Evolutionary conservation across 2,113 vertebrate genomes (phyloP), one percentile per base, ranked within the genome.

Genomic region (Apaloderma vittatum): DNA sequence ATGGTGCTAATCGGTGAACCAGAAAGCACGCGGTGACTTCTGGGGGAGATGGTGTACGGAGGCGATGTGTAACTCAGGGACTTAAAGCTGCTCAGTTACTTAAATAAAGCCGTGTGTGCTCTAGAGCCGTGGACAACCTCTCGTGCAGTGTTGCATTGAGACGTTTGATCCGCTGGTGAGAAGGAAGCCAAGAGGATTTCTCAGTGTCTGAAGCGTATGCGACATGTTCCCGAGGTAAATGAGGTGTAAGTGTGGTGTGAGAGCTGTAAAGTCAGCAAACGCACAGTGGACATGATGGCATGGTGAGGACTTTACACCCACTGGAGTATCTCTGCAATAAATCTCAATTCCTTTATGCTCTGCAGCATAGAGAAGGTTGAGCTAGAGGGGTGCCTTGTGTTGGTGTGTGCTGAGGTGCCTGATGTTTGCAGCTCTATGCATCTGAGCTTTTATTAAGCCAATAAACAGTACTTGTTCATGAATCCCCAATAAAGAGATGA

Each of bases 391-490:
- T 49, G 0, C 5, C 29, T 9, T 46, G 14, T 79, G 58, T 72
- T 55, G 9, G 12, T 52, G 30, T 75, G 58, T 91, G 88, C 48
- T 90, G 72, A 95, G 75, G 51, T 90, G 74, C 83, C 72, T 80
- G 66, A 29, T 94, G 49, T 94, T 81, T 81, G 73, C 77, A 91
- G 80, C 52, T 85, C 65, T 84, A 24, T 80, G 88, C 82, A 46
- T 95, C 45, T 71, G 65, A 86, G 80, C 57, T 72, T 88, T 91
- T 78, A 36, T 70, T 48, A 87, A 94, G 61, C 37, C 68, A 93
- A 94, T 95, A 94, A 96, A 97, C 34, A 32, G 54, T 54, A 52
- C 37, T 89, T 91, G 87, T 89, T 94, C 58, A 62, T n/a, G 70
- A 89, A 68, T 87, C 46, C 32, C 37, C 74, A 94, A 68, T 84